These are phyloP conservation scores for Hyaena hyaena DNA, from an alignment of 2,113 vertebrate genomes.

Conservation along the genomic window DNA sequence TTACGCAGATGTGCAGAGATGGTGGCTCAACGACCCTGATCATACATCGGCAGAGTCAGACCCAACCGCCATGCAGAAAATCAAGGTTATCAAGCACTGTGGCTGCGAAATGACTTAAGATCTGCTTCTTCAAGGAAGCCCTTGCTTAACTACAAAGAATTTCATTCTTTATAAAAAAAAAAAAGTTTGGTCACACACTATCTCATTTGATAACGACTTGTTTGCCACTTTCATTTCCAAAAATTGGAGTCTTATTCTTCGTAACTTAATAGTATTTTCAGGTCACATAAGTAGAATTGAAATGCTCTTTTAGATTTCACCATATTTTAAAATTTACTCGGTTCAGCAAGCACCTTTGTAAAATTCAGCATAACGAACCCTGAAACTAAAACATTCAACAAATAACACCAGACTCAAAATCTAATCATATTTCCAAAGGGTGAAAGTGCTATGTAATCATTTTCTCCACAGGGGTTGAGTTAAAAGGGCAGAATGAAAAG, in stretches of 20 bases:
- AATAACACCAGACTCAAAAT: conserved; percentile 43
- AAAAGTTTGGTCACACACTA: background rate
- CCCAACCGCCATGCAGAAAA: background rate
- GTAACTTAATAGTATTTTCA: conserved; percentile 49
- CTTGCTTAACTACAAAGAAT: background rate
- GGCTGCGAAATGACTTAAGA: background rate
- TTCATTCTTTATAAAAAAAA: background rate
- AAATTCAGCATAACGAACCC: conserved; percentile 51
- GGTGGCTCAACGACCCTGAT: background rate
- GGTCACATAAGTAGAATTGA: conserved; percentile 11
- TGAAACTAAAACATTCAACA: conserved; percentile 48
- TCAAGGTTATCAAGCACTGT: background rate
- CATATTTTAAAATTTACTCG: conserved; percentile 37
- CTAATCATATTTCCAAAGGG: conserved; percentile 27
- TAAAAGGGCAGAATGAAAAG: conserved; percentile 48
- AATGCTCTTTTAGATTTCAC: conserved; percentile 26
- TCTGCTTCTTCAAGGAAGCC: conserved; percentile 5
- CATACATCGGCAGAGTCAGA: background rate
- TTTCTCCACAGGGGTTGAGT: conserved; percentile 35
- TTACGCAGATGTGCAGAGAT: background rate
- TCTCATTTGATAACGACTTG: background rate
- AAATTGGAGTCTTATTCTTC: background rate
- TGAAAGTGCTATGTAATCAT: conserved; percentile 49
- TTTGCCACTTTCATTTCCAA: conserved; percentile 5
- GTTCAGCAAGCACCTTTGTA: conserved; percentile 39